These are phyloP conservation scores for Antennarius maculatus DNA, from an alignment of 2,797 vertebrate genomes.

Conservation along the genomic window DNA sequence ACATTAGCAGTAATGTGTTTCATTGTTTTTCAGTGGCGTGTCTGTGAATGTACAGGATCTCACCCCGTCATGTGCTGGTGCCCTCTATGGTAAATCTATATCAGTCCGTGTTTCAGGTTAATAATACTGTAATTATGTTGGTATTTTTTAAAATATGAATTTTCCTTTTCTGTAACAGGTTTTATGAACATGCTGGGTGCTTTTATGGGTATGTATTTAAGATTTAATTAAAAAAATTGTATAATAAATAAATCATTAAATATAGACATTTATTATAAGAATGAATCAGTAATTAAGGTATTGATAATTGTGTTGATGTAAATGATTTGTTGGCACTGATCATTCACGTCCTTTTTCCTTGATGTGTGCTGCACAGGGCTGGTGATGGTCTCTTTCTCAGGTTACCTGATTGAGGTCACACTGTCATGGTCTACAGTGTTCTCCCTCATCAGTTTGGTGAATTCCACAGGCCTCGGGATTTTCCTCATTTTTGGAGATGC, in stretches of 20 bases:
- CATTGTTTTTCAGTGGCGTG: slow-evolving; percentile 82
- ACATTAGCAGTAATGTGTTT: no score
- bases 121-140: neutral
- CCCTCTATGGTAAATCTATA: slow-evolving; percentile 87
- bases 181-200: slow-evolving; percentile 93
- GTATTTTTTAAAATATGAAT: neutral
- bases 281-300: no score
- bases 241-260: neutral
- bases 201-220: slow-evolving; percentile 83
- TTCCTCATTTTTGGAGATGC: slow-evolving; percentile 75
- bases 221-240: neutral
- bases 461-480: slow-evolving; percentile 59
- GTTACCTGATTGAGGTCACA: slow-evolving; percentile 77
- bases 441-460: slow-evolving; percentile 67
- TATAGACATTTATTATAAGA: no score
- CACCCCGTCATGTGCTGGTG: slow-evolving; percentile 89
- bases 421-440: slow-evolving; percentile 71
- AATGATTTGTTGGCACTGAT: neutral
- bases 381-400: slow-evolving; percentile 71
- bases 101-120: neutral
- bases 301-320: no score
- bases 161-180: slow-evolving; percentile 75
- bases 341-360: neutral
- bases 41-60: slow-evolving; percentile 93
- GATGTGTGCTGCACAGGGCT: slow-evolving; percentile 60